A percentile compares a stretch with the other conserved stretches of the same genome.
phyloP scores from a whole-genome alignment of 2,797 vertebrate genomes.

The Melanotaenia pygmaea region DNA sequence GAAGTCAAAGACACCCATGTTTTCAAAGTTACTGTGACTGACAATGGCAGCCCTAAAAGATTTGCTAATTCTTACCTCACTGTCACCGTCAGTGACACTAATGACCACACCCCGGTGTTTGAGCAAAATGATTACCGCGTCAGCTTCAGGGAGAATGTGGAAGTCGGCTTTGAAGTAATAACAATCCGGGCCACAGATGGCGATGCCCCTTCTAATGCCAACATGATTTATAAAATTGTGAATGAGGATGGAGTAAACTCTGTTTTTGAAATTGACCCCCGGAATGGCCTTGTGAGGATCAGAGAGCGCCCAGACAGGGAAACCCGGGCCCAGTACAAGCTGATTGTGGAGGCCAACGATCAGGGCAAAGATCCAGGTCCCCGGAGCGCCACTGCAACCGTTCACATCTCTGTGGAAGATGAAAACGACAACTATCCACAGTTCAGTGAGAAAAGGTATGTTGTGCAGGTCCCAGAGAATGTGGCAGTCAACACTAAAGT shows the following conservation, averaged over 20 bases:
- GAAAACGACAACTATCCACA: conserved; percentile 98
- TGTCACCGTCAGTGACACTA: conserved; percentile 94
- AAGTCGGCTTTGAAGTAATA: conserved; percentile 94
- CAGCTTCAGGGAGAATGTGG: conserved; percentile 92
- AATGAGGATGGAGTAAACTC: conserved; percentile 82
- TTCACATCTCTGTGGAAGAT: conserved; percentile 92
- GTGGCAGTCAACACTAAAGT: conserved; percentile 89
- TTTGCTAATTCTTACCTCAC: conserved; percentile 89
- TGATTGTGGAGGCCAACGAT: conserved; percentile 96
- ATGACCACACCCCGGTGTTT: conserved; percentile 92
- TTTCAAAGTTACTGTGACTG: conserved; percentile 90
- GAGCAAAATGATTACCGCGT: conserved; percentile 93
- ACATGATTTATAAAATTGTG: conserved; percentile 95
- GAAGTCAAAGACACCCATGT: conserved; percentile 96
- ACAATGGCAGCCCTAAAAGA: conserved; percentile 86
- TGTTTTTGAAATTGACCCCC: conserved; percentile 91
- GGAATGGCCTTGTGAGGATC: conserved; percentile 91
- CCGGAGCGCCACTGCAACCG: conserved; percentile 90
- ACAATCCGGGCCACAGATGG: conserved; percentile 94
- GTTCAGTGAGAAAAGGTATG: conserved; percentile 93
- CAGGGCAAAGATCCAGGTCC: conserved; percentile 94
- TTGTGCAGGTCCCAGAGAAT: conserved; percentile 92
- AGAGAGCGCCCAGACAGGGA: conserved; percentile 90
- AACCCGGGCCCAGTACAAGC: conserved; percentile 85
- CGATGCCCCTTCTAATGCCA: conserved; percentile 93